Base-by-base conservation (phyloP, 2,797 vertebrate genomes). In the Chelon auratus region DNA sequence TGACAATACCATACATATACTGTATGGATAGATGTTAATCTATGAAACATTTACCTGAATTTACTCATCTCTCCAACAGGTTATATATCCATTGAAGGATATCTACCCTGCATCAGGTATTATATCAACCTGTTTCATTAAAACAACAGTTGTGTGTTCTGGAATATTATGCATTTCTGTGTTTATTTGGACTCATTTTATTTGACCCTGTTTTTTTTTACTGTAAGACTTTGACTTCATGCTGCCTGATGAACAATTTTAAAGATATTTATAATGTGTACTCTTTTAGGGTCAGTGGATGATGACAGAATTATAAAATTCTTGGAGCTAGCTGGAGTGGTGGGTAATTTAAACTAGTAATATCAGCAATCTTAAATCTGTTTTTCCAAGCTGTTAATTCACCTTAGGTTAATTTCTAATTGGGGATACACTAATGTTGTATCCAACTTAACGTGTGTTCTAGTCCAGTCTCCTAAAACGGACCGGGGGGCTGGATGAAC, bases 71-170 rank as follows among this genome's bases (percentile, higher is more conserved):
- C 24, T 65, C 24, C 12, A 72, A 89, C 91, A 99, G 98, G 96
- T 99, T 59, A 99, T 99, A 69, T 99, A 97, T 79, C 98, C 98
- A 3, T 75, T 99, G 84, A 98, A 97, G 90, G 95, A 99, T 72
- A 96, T 97, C 79, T 98, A 97, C 90, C 98, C 98, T 5, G 93
- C 83, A 82, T 95, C 95, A 95, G 98, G 98, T 99, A 92, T 68
- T n/a, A 12, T n/a, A 2, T 26, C 24, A 26, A 26, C 24, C 24
- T 26, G 24, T 26, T 26, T 26, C 24, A 26, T 26, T 26, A 26
- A 26, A 26, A 26, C 24, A 26, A 26, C 30, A 42, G 40, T 42
- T 14, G 13, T 42, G 40, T 42, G 13, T 2, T 45, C 6, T 45
- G 12, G 17, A 15, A 9, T 51, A 39, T 51, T 63, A 36, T 22